These are phyloP conservation scores for Stegodyphus mimosarum DNA, from an alignment of 1,140 invertebrate genomes.

Conservation along the genomic window DNA sequence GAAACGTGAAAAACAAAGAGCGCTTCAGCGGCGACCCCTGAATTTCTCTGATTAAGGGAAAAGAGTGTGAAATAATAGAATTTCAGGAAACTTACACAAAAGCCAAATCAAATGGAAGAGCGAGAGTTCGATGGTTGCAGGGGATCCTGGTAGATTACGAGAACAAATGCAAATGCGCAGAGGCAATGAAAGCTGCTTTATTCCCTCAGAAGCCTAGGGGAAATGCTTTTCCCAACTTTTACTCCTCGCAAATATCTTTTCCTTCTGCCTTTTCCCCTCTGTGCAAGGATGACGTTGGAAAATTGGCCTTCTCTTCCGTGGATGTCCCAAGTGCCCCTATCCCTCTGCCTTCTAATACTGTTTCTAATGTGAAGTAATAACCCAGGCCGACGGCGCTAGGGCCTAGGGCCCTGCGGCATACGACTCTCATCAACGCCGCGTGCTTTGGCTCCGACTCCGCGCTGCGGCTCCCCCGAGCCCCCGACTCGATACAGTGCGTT, in stretches of 20 bases:
- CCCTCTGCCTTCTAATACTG: slow-evolving; percentile 47
- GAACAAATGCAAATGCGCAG: slow-evolving; percentile 56
- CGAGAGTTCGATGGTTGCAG: slow-evolving; percentile 35
- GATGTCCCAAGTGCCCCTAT: slow-evolving; percentile 42
- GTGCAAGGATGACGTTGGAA: slow-evolving; percentile 34
- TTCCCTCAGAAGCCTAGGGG: slow-evolving; percentile 36
- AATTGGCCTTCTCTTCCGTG: slow-evolving; percentile 51
- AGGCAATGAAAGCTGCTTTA: slow-evolving; percentile 56
- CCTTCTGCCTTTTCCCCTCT: slow-evolving; percentile 6
- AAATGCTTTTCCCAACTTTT: slow-evolving; percentile 59
- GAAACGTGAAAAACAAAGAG: background rate
- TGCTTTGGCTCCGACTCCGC: background rate
- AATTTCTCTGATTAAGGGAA: slow-evolving; percentile 31
- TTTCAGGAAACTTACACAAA: slow-evolving; percentile 43
- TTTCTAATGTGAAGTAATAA: slow-evolving; percentile 61
- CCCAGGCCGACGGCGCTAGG: slow-evolving; percentile 30
- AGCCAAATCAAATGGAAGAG: slow-evolving; percentile 51
- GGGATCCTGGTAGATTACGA: slow-evolving; percentile 44
- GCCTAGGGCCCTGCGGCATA: slow-evolving; percentile 28
- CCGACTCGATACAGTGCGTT: slow-evolving; percentile 47
- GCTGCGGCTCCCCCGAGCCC: slow-evolving; percentile 27
- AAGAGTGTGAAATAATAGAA: slow-evolving; percentile 53
- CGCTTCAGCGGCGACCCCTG: background rate
- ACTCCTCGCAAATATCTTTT: slow-evolving; percentile 41
- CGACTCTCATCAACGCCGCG: slow-evolving; percentile 47